A percentile compares a stretch with the other conserved stretches of the same genome.
Evolutionary conservation across 2,113 vertebrate genomes (phyloP).

Genomic region (Gobio gobio): DNA sequence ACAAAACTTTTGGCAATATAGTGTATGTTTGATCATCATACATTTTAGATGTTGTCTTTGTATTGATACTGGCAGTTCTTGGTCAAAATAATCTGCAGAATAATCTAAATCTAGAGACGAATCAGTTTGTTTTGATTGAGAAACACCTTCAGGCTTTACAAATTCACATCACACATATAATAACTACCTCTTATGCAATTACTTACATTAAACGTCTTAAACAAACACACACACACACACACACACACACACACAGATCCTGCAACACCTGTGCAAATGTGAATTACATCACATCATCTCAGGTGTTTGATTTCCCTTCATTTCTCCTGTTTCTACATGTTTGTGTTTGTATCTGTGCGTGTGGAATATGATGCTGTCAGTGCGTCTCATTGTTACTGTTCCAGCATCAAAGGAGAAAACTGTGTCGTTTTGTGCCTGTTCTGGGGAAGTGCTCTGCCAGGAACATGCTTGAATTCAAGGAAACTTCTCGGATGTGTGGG

Average conservation of each 20-base stretch:
- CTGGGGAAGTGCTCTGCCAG: neutral
- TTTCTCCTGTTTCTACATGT: constrained; percentile 27
- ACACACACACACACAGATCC: constrained; percentile 34
- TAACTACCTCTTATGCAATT: neutral
- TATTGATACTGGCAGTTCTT: too few relatives aligned
- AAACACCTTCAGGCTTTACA: neutral
- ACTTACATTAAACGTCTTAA: neutral
- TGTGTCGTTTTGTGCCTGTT: neutral
- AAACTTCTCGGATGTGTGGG: constrained; percentile 14
- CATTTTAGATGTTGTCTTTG: too few relatives aligned
- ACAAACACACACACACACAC: constrained; percentile 28
- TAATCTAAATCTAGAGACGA: neutral
- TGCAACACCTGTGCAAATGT: constrained; percentile 25
- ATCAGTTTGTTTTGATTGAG: neutral
- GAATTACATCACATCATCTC: neutral
- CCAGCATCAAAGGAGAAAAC: neutral
- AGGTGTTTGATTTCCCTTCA: constrained; percentile 16
- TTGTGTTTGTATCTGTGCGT: constrained; percentile 26
- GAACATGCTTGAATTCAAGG: constrained; percentile 6
- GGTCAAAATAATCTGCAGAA: too few relatives aligned
- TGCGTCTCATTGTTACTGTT: neutral
- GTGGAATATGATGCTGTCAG: neutral
- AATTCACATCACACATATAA: neutral
- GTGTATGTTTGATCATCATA: too few relatives aligned
- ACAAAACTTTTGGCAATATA: too few relatives aligned